A percentile compares a stretch with the other conserved stretches of the same genome.
Evolutionary conservation across 2,888 invertebrate species (phyloP).

Genomic region (Pristionchus arcanus): DNA sequence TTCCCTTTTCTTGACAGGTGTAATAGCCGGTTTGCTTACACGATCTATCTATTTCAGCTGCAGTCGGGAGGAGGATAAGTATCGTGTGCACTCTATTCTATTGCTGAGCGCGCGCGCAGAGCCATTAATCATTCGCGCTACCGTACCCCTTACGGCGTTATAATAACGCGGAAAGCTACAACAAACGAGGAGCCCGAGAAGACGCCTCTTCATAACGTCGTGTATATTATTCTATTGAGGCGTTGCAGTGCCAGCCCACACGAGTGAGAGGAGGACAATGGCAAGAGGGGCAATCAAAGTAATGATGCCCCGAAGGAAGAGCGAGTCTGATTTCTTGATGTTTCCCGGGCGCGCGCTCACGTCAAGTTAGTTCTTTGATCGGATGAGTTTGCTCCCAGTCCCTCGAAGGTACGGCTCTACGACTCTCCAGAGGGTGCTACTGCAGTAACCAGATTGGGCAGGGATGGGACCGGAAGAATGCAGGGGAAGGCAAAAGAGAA

Average conservation of each 20-base stretch:
- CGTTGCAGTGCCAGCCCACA: not conserved
- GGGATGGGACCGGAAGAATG: constrained; percentile 16
- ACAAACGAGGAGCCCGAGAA: not conserved
- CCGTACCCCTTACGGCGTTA: not conserved
- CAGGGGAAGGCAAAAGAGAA: not conserved
- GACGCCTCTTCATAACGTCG: constrained; percentile 2
- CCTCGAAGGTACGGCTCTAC: not conserved
- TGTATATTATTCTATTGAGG: not conserved
- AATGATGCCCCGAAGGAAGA: not conserved
- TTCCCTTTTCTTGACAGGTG: not conserved
- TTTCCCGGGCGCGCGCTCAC: not conserved
- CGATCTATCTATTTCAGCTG: not conserved
- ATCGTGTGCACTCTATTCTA: constrained; percentile 28
- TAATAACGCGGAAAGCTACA: constrained; percentile 23
- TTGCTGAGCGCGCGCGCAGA: not conserved
- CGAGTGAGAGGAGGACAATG: not conserved
- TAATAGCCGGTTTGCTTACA: not conserved
- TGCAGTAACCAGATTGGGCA: not conserved
- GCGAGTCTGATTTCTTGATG: not conserved
- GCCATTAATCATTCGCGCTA: constrained; percentile 21
- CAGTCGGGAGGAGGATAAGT: not conserved
- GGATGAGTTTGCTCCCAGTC: not conserved
- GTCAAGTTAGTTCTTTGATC: constrained; percentile 34
- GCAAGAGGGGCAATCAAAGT: not conserved
- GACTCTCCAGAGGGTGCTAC: not conserved